phyloP scores from a whole-genome alignment of 2,797 vertebrate genomes.

The Xerus rutilus region DNA sequence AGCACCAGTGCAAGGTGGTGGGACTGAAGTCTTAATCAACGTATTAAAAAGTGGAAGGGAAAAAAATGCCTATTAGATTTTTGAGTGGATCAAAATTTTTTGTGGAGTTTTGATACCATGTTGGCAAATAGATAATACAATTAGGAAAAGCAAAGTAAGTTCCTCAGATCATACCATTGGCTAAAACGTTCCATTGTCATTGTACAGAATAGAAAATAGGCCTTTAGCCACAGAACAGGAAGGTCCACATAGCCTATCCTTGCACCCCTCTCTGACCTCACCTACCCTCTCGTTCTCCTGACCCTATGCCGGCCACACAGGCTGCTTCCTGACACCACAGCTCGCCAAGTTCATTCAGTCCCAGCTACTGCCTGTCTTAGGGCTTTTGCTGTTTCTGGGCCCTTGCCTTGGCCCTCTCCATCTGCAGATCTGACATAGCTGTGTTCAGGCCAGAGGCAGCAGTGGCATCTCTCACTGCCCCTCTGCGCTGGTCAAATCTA shows the following conservation, averaged over 20 bases:
- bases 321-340: not conserved
- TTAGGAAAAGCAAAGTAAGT: not conserved
- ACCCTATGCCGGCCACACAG: too few species aligned
- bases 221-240: not conserved
- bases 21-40: not conserved
- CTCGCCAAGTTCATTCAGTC: not conserved
- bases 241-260: not conserved
- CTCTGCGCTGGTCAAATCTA: not conserved
- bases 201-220: not conserved
- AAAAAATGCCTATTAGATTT: slow-evolving; percentile 15
- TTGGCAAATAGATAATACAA: not conserved
- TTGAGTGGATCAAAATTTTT: not conserved
- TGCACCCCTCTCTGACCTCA: not conserved
- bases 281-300: not conserved
- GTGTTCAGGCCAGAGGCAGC: not conserved
- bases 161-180: not conserved
- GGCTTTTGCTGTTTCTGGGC: not conserved
- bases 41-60: not conserved
- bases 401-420: not conserved
- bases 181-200: not conserved
- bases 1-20: not conserved
- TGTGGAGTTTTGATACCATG: not conserved
- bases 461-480: not conserved
- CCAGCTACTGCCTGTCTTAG: not conserved
- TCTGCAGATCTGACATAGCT: not conserved